A percentile compares a stretch with the other conserved stretches of the same genome.
These are phyloP conservation scores for Nannobrachium achirus DNA, from an alignment of 2,113 vertebrate genomes.

Conservation along the genomic window DNA sequence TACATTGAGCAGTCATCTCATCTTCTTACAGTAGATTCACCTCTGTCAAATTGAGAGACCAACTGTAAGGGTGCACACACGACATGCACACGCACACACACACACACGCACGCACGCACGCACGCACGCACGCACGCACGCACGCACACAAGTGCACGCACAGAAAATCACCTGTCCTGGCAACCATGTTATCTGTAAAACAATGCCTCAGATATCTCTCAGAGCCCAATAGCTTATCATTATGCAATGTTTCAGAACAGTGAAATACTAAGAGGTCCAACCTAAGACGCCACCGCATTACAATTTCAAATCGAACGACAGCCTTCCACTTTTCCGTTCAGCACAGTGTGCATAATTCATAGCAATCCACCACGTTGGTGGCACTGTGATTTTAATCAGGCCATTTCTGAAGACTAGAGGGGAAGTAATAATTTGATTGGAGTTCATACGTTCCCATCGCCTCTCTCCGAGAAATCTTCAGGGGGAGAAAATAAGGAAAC, in stretches of 20 bases:
- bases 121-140: no score
- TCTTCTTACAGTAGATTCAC: no score
- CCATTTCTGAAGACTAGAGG: constrained; percentile 60
- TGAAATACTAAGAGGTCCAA: constrained; percentile 45
- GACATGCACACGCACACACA: no score
- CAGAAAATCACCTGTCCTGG: constrained; percentile 30
- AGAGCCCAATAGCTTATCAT: constrained; percentile 55
- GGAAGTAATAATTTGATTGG: constrained; percentile 58
- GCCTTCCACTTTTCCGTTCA: constrained; percentile 67
- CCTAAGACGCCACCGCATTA: constrained; percentile 64
- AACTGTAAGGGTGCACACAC: no score
- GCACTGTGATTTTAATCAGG: constrained; percentile 75
- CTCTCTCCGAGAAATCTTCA: constrained; percentile 50
- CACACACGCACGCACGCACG: no score
- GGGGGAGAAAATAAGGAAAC: constrained; percentile 55
- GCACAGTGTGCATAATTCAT: constrained; percentile 79
- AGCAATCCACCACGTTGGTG: constrained; percentile 49
- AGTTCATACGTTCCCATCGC: constrained; percentile 43
- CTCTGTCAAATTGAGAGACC: no score
- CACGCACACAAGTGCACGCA: no score
- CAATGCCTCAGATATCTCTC: constrained; percentile 32
- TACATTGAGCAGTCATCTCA: no score
- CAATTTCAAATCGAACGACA: constrained; percentile 68
- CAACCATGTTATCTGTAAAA: constrained; percentile 50
- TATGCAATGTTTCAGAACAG: constrained; percentile 43